Percentiles rank a stretch among this genome's conserved stretches.
Evolutionary conservation across 1,140 invertebrate genomes (phyloP).

Genomic region (Panulirus ornatus): DNA sequence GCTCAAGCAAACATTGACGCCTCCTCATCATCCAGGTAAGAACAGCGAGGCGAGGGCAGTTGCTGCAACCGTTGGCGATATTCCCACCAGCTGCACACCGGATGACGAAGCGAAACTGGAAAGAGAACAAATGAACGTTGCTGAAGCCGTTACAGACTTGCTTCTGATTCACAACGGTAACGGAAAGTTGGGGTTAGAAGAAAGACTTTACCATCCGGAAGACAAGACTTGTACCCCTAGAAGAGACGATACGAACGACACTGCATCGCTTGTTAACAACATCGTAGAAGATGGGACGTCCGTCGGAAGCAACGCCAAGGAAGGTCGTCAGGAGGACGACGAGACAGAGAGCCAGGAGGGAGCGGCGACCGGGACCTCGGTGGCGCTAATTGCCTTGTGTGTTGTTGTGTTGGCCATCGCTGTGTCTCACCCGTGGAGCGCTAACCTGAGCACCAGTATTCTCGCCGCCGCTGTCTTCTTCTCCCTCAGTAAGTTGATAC

Average conservation of each 20-base stretch:
- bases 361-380: background rate
- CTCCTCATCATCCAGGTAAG: background rate
- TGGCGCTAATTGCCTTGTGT: background rate
- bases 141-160: background rate
- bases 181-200: background rate
- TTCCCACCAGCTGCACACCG: background rate
- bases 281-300: background rate
- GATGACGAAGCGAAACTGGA: background rate
- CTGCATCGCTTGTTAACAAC: too few species aligned
- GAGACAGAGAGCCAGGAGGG: background rate
- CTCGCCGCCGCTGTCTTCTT: slow-evolving; percentile 28
- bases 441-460: slow-evolving; percentile 45
- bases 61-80: background rate
- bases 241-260: background rate
- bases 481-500: slow-evolving; percentile 33
- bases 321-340: background rate
- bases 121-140: background rate
- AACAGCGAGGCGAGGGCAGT: background rate
- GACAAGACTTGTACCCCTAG: background rate
- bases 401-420: slow-evolving; percentile 14
- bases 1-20: background rate
- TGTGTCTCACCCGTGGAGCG: slow-evolving; percentile 27
- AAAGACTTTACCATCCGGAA: background rate
- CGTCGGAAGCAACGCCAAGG: background rate
- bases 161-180: background rate